These are phyloP conservation scores for Uloborus diversus DNA, from an alignment of 1,140 invertebrate genomes.

Conservation along the genomic window DNA sequence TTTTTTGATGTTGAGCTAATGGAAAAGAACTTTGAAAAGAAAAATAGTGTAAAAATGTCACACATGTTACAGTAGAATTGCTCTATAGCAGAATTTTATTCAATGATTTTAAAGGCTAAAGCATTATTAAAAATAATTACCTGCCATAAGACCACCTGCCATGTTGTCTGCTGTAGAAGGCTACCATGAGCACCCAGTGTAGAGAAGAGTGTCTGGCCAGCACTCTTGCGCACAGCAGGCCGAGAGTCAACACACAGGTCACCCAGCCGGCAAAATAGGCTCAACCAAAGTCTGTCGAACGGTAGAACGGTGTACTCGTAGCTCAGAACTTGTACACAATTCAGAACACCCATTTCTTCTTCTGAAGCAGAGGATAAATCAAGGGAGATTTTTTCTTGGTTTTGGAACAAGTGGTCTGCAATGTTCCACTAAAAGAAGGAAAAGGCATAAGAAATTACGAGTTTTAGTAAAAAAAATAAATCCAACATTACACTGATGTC, in stretches of 20 bases:
- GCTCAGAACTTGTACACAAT: constrained; percentile 39
- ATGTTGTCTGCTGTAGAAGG: constrained; percentile 84
- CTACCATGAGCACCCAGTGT: constrained; percentile 95
- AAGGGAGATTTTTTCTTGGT: constrained; percentile 84
- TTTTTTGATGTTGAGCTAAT: too few species aligned
- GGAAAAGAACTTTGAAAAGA: too few species aligned
- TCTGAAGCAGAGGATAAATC: constrained; percentile 71
- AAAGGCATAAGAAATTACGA: too few species aligned
- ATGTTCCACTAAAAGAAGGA: constrained; percentile 87
- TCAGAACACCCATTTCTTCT: constrained; percentile 19
- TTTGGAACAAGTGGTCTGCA: constrained; percentile 95
- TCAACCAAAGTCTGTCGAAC: constrained; percentile 96
- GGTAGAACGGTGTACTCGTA: constrained; percentile 70
- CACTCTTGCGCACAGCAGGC: constrained; percentile 96
- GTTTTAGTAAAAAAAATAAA: too few species aligned
- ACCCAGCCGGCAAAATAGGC: constrained; percentile 86
- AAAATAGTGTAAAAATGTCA: too few species aligned
- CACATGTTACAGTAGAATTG: too few species aligned
- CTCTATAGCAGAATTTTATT: too few species aligned
- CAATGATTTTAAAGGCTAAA: too few species aligned
- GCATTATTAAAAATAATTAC: constrained; percentile 60
- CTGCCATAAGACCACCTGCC: constrained; percentile 89
- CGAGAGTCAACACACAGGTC: constrained; percentile 94
- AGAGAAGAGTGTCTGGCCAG: constrained; percentile 97
- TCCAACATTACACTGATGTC: too few species aligned